Conservation (phyloP, 23 tunicate genomes). For the Aplidium turbinatum region DNA sequence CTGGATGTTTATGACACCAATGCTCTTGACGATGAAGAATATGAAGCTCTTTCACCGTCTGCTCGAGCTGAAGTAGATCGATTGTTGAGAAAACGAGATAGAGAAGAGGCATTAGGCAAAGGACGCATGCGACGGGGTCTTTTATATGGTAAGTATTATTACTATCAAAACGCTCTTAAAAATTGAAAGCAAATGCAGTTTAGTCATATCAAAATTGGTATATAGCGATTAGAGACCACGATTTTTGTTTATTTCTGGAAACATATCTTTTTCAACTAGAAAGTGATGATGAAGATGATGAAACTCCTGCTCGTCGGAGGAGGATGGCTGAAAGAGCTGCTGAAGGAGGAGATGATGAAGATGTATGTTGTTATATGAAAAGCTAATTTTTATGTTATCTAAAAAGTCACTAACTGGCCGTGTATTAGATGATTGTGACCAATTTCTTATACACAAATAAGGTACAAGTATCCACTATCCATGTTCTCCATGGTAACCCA, state of each 20-base stretch:
- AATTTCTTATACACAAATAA: too few relatives aligned
- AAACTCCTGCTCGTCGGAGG: slow-evolving; percentile 61
- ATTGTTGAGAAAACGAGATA: slow-evolving; percentile 70
- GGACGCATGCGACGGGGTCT: slow-evolving; percentile 90
- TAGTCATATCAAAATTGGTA: too few relatives aligned
- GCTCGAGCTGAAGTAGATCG: slow-evolving; percentile 97
- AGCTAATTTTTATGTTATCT: too few relatives aligned
- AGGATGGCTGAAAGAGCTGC: slow-evolving; percentile 96
- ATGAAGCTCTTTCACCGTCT: slow-evolving; percentile 89
- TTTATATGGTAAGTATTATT: slow-evolving; percentile 61
- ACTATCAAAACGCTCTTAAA: neutral
- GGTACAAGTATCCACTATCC: too few relatives aligned
- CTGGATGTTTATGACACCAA: slow-evolving; percentile 90
- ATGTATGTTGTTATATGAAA: slow-evolving; percentile 46
- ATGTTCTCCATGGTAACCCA: too few relatives aligned
- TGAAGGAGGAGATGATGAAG: slow-evolving; percentile 93
- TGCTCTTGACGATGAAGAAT: slow-evolving; percentile 93
- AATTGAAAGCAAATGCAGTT: too few relatives aligned
- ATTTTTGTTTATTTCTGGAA: neutral
- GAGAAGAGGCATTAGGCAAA: slow-evolving; percentile 81
- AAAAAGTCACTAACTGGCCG: too few relatives aligned
- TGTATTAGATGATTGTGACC: too few relatives aligned
- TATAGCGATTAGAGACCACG: too few relatives aligned
- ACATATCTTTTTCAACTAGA: neutral
- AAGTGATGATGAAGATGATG: slow-evolving; percentile 84